Conservation (phyloP, 2,113 vertebrate genomes). For the Indri indri region DNA sequence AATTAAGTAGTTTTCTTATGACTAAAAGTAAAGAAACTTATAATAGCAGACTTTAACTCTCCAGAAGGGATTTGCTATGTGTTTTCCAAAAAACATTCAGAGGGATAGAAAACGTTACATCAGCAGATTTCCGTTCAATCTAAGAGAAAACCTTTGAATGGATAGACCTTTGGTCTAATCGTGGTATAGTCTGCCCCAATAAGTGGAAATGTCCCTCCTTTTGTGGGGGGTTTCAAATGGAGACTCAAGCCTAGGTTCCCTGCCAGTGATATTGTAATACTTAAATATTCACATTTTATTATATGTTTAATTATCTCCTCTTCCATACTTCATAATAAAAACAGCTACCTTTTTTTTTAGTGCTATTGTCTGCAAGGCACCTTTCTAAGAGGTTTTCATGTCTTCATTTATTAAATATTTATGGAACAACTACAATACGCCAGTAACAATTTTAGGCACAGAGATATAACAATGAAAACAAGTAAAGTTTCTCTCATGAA, state of each 20-base stretch:
- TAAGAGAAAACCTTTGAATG: neutral
- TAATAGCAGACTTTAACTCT: neutral
- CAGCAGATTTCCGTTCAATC: neutral
- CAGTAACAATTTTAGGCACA: neutral
- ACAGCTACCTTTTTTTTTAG: neutral
- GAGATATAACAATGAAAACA: neutral
- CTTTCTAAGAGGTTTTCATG: neutral
- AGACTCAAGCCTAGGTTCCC: neutral
- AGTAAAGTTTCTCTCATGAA: neutral
- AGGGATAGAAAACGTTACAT: neutral
- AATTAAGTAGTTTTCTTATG: neutral
- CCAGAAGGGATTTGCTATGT: neutral
- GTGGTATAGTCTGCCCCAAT: neutral
- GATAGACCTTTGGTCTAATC: neutral
- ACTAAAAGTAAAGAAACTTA: neutral
- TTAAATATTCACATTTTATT: neutral
- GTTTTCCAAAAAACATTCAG: neutral
- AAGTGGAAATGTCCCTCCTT: neutral
- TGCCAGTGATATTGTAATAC: neutral
- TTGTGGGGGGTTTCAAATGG: neutral
- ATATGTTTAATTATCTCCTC: neutral
- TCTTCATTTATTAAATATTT: constrained; percentile 9
- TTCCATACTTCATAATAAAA: neutral
- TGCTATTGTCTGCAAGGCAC: neutral
- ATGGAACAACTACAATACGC: neutral